Base-by-base conservation (phyloP, 2,797 vertebrate genomes). In the Neomorphus geoffroyi region DNA sequence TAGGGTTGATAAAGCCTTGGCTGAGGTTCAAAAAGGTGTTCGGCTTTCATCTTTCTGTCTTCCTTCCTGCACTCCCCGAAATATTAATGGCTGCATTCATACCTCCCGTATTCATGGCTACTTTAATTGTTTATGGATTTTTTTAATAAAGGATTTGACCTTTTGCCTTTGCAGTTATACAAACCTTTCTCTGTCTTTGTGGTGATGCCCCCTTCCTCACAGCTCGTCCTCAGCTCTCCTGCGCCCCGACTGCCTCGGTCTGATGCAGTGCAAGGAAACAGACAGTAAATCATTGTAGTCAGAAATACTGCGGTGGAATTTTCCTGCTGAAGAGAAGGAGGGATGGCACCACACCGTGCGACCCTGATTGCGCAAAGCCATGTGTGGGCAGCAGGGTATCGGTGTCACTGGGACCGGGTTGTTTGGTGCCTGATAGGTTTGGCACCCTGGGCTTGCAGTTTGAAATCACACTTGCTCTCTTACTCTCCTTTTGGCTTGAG, bases 11-110 rank as follows among this genome's bases (percentile, higher is more conserved):
- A 96, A 95, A 96, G 88, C 82, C 91, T 91, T 97, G 96, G 96
- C 96, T 86, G 77, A 78, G 48, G 87, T 95, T 96, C 96, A 97
- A 70, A 95, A 96, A 96, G 94, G 95, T 96, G 90, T 87, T 96
- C 92, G 56, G 94, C 95, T 97, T 97, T 96, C 95, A 96, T 96
- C 93, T 97, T 87, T 86, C 86, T 92, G 94, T 95, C 94, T 92
- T 94, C 89, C 92, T 97, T 95, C 93, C 80, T 95, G 43, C 64
- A 66, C 80, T 94, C 78, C 51, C 54, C 91, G 74, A 80, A 91
- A 82, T 94, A 91, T 90, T 90, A 92, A 93, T 78, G 66, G 78
- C 72, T 78, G 46, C 53, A 23, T 74, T 94, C 89, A 43, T 91
- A 62, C 92, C 86, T 86, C 81, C 83, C 23, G 3, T 82, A 58